Base-by-base conservation (phyloP, 1,140 invertebrate genomes). In the Argopecten irradians region DNA sequence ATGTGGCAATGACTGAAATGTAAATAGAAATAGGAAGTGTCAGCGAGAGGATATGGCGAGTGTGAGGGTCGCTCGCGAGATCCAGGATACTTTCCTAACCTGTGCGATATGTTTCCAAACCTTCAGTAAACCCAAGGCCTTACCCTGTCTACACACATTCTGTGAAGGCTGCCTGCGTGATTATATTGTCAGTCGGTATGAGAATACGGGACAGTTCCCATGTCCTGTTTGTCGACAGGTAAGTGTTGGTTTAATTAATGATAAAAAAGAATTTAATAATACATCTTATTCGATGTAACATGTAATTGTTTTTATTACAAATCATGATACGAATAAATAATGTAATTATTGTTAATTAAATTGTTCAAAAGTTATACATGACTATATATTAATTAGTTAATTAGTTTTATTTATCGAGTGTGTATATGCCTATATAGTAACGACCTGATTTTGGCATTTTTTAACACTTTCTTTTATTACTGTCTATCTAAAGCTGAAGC, bases 101-200 rank as follows among this genome's bases (percentile, higher is more conserved):
- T 94, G 93, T 89, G 36, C 90, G 0, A 92, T 94, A 34, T 94
- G 93, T 91, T 88, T 91, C 16, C 88, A 91, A 34, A 39, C 83
- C 14, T 93, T 89, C 83, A 84, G 41, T 13, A 83, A 89, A 34
- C 93, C 93, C 0, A 93, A 93, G 84, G 91, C 92, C 1, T 87
- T 94, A 39, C 90, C 93, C 91, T 94, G 93, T 86, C 87, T 93
- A 43, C 93, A 94, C 85, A 93, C 92, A 34, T 94, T 93, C 87
- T 94, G 93, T 88, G 88, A 91, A 82, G 86, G 84, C 1, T 94
- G 93, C 88, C 86, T 94, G 9, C 34, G 89, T n/a, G 90, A 91
- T 86, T 93, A 91, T 83, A 88, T 93, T 5, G 71, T 84, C 22
- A 90, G 89, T 84, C 39, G 90, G n/a, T 87, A 89, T 71, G 88